Percentiles rank a stretch among this genome's conserved stretches.
Evolutionary conservation across 2,797 vertebrate genomes (phyloP).

Genomic region (Clarias fuscus): DNA sequence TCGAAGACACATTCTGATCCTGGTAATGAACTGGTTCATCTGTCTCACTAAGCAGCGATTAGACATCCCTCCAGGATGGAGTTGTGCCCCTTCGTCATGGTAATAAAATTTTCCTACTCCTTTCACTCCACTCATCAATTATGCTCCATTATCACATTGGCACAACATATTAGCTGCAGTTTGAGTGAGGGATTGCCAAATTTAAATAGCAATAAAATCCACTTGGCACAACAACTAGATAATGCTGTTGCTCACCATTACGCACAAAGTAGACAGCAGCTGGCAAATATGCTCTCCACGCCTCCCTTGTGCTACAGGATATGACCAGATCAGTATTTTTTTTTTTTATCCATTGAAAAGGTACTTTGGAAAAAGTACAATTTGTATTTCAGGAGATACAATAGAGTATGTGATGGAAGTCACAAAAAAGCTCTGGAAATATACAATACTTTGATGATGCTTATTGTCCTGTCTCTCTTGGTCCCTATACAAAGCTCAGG

Average conservation of each 20-base stretch:
- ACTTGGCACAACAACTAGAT: neutral
- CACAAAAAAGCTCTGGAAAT: neutral
- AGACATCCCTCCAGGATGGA: neutral
- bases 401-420: neutral
- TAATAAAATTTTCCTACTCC: slow-evolving; percentile 1
- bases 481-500: neutral
- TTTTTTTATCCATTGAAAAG: neutral
- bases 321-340: neutral
- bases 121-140: slow-evolving; percentile 2
- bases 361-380: neutral
- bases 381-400: neutral
- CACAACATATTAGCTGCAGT: neutral
- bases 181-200: slow-evolving; percentile 8
- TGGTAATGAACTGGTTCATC: neutral
- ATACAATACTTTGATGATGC: neutral
- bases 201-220: slow-evolving; percentile 9
- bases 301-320: neutral
- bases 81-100: neutral
- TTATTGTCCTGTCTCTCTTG: neutral
- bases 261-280: neutral
- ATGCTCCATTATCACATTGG: slow-evolving; percentile 4
- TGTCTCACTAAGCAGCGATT: neutral
- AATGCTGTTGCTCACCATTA: slow-evolving; percentile 7
- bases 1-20: neutral
- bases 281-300: neutral